A percentile compares a stretch with the other conserved stretches of the same genome.
These are phyloP conservation scores for Tenebrio molitor DNA, from an alignment of 1,140 invertebrate species.

Conservation along the genomic window DNA sequence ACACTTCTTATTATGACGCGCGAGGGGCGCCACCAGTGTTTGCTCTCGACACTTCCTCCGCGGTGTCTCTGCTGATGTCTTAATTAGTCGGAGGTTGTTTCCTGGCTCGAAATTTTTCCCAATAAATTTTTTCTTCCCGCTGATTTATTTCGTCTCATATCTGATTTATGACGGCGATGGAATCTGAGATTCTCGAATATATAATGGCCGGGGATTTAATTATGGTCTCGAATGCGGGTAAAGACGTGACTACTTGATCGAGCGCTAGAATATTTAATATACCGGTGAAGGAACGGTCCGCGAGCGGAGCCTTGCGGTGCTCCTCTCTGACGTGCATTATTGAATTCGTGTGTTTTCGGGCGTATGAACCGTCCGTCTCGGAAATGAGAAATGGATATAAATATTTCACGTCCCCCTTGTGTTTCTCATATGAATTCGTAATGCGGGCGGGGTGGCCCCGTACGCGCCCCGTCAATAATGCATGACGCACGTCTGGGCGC, in stretches of 20 bases:
- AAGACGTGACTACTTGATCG: conserved; percentile 15
- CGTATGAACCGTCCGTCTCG: conserved; percentile 50
- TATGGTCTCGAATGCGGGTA: conserved; percentile 9
- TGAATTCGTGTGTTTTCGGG: conserved; percentile 29
- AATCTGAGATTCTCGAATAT: conserved; percentile 34
- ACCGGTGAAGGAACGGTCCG: too few relatives aligned
- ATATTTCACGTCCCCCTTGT: conserved; percentile 65
- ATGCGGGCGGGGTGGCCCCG: conserved; percentile 47
- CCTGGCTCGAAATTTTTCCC: neutral
- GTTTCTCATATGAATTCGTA: conserved; percentile 66
- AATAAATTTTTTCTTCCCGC: conserved; percentile 34
- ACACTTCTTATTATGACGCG: neutral
- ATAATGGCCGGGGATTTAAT: conserved; percentile 17
- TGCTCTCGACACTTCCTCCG: too few relatives aligned
- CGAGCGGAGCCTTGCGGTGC: too few relatives aligned
- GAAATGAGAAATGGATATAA: conserved; percentile 66
- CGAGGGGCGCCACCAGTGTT: neutral
- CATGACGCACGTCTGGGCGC: conserved; percentile 58
- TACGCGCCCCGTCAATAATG: conserved; percentile 60
- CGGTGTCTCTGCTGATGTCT: conserved; percentile 17
- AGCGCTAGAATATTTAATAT: neutral
- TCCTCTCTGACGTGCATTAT: conserved; percentile 14
- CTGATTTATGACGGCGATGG: conserved; percentile 32
- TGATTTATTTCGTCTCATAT: conserved; percentile 27
- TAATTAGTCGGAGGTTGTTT: conserved; percentile 25